phyloP scores from a whole-genome alignment of 2,888 invertebrate genomes.

The Epirrhoe alternata region DNA sequence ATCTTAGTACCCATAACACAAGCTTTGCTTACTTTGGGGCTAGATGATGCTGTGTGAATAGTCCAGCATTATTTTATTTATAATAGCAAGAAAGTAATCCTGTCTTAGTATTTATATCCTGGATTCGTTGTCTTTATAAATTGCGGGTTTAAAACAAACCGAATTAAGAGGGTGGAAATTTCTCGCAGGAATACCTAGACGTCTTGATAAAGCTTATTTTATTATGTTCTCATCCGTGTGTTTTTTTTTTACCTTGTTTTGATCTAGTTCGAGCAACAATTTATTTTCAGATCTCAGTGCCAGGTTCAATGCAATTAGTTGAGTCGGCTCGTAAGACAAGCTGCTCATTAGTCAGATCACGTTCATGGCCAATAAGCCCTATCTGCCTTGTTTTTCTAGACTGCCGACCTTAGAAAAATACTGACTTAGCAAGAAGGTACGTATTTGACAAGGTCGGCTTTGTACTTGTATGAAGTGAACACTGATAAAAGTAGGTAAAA shows the following conservation, averaged over 20 bases:
- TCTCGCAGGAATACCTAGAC: not conserved
- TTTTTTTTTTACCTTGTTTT: too few species aligned
- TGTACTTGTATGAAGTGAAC: not conserved
- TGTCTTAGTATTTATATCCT: too few species aligned
- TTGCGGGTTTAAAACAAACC: not conserved
- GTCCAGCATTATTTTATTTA: too few species aligned
- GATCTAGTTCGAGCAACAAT: not conserved
- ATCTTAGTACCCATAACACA: too few species aligned
- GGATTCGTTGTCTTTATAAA: not conserved
- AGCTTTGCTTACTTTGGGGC: too few species aligned
- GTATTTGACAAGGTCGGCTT: too few species aligned
- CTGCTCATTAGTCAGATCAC: constrained; percentile 29
- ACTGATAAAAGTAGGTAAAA: not conserved
- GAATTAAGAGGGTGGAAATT: not conserved
- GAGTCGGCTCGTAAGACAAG: constrained; percentile 18
- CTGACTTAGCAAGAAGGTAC: too few species aligned
- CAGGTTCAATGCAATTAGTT: constrained; percentile 17
- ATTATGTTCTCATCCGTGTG: too few species aligned
- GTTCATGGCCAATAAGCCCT: constrained; percentile 13
- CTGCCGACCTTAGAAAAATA: too few species aligned
- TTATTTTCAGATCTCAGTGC: constrained; percentile 10
- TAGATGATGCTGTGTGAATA: too few species aligned
- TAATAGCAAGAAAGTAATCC: too few species aligned
- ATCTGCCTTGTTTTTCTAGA: constrained; percentile 3
- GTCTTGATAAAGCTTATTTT: not conserved